Base-by-base conservation (phyloP, 2,113 vertebrate species). In the Solenodon paradoxus region DNA sequence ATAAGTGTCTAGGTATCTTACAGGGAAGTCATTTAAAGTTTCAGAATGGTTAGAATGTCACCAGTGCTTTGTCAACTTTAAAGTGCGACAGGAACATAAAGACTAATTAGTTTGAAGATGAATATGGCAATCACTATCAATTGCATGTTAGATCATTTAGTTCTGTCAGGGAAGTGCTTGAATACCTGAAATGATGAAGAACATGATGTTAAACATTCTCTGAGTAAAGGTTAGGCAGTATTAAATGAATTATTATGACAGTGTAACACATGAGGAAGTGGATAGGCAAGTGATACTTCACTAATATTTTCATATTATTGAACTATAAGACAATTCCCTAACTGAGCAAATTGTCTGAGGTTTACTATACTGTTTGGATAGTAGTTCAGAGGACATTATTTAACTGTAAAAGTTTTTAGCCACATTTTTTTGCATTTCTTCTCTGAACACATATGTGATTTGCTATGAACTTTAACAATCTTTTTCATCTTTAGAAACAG, bases 401-500 rank as follows among this genome's bases (percentile, higher is more conserved):
- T 89, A 82, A 74, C 26, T 64, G n/a, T 49, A 89, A 88, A 47
- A 82, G 49, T 94, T 87, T 75, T 77, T 28, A 88, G 24, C 8
- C 35, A 55, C 12, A 30, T 74, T 45, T 72, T 17, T 55, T 75
- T 89, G 24, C 22, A 13, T 45, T 96, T 98, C 83, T 90, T 95
- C 84, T 94, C 95, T 97, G 94, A 98, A 97, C 95, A 95, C 90
- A 94, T 92, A 97, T 96, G 93, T 96, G 78, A 98, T 97, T 98
- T 96, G 94, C 95, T 97, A 84, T 98, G 96, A 97, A 92, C 95
- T 97, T 95, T 97, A 96, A 64, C n/a, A n/a, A 38, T 93, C 97
- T 98, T 96, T 97, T 94, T 49, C 61, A 82, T 97, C 94, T 97
- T 97, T 96, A 96, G 97, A 96, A 98, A 97, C 94, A 97, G 90